Evolutionary conservation across 2,797 vertebrate species (phyloP).

Genomic region (Myotis daubentonii): DNA sequence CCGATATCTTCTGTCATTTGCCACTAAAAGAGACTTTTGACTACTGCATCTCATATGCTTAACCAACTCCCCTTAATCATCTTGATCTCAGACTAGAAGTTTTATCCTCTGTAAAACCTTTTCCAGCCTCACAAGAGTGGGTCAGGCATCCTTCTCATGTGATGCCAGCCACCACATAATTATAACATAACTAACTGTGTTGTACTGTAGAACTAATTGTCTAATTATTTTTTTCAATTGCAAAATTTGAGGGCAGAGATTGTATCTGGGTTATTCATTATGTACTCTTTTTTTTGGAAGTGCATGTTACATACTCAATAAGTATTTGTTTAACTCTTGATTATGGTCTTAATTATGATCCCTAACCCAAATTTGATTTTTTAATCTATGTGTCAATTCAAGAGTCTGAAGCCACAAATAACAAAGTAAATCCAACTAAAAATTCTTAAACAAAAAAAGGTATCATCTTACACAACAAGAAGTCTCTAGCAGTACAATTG

Average conservation of each 20-base stretch:
- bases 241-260: neutral
- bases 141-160: neutral
- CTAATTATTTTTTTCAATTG: neutral
- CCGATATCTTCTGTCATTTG: neutral
- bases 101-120: neutral
- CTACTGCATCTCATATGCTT: neutral
- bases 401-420: neutral
- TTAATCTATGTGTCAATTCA: neutral
- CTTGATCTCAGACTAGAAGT: neutral
- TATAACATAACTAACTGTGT: neutral
- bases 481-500: neutral
- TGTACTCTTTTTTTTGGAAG: neutral
- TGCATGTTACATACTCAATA: neutral
- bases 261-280: neutral
- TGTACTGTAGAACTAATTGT: neutral
- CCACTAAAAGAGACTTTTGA: neutral
- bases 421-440: neutral
- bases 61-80: neutral
- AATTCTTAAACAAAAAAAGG: slow-evolving; percentile 23
- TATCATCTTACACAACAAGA: neutral
- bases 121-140: neutral
- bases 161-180: neutral
- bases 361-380: neutral
- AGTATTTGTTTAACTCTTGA: slow-evolving; percentile 6
- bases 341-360: neutral